Evolutionary conservation across 1,140 invertebrate genomes (phyloP).

Genomic region (Ceratina japonica): DNA sequence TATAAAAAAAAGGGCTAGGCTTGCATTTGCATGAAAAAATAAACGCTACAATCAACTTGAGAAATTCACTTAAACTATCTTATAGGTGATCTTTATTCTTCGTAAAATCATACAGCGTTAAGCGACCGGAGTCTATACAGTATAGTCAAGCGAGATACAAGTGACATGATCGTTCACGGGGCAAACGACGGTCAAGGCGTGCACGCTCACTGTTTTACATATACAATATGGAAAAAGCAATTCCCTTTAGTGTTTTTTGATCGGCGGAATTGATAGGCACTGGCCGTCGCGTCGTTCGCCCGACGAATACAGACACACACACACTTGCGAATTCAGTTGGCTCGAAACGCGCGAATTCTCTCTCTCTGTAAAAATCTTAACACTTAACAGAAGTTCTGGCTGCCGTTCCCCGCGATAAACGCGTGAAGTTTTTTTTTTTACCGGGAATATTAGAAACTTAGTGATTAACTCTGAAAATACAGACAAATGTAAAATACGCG

Average conservation of each 20-base stretch:
- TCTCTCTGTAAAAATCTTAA: constrained; percentile 51
- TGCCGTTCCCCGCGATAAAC: constrained; percentile 17
- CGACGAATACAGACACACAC: constrained; percentile 19
- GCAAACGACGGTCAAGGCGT: constrained; percentile 40
- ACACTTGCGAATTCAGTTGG: constrained; percentile 47
- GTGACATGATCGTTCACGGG: constrained; percentile 60
- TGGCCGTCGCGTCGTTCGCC: too few species aligned
- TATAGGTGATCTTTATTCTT: constrained; percentile 69
- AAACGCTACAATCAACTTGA: constrained; percentile 23
- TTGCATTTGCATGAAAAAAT: too few species aligned
- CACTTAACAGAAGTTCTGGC: constrained; percentile 20
- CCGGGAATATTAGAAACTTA: constrained; percentile 43
- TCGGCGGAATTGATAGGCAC: neutral
- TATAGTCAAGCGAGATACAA: constrained; percentile 65
- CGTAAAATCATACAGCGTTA: constrained; percentile 70
- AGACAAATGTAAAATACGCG: constrained; percentile 44
- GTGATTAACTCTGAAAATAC: constrained; percentile 54
- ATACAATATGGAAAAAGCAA: neutral
- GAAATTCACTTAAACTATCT: constrained; percentile 45
- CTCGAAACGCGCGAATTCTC: constrained; percentile 47
- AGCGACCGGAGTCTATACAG: constrained; percentile 65
- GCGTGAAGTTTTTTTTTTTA: constrained; percentile 20
- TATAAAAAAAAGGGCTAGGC: too few species aligned
- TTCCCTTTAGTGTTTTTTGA: neutral
- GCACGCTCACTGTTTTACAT: neutral